phyloP scores from a whole-genome alignment of 2,797 vertebrate genomes.

The Spinus olivaceus region DNA sequence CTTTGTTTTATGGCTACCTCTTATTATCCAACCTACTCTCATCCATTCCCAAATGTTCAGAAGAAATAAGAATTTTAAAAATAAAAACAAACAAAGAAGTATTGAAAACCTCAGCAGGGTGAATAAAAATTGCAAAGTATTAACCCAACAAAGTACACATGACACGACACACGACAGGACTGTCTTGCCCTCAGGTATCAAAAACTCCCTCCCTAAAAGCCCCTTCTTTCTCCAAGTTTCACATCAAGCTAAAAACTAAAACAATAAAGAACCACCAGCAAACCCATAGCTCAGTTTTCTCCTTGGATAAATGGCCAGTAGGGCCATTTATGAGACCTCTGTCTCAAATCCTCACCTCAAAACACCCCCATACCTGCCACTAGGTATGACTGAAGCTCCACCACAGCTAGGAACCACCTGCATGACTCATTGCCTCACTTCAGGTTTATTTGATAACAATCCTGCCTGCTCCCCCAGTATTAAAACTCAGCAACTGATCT shows the following conservation, averaged over 20 bases:
- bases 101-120: accelerated
- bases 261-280: neutral
- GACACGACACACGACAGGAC: neutral
- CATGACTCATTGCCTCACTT: neutral
- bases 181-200: neutral
- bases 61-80: neutral
- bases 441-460: neutral
- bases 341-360: neutral
- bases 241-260: neutral
- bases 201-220: neutral
- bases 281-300: neutral
- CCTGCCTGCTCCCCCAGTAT: neutral
- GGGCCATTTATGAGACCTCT: neutral
- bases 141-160: neutral
- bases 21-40: neutral
- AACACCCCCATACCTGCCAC: neutral
- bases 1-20: neutral
- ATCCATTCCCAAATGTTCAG: neutral
- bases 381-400: neutral
- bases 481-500: conserved; percentile 18
- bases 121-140: neutral
- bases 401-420: neutral
- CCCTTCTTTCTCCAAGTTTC: neutral
- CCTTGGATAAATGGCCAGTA: neutral
- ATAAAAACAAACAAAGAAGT: neutral